These are phyloP conservation scores for Hiodon alosoides DNA, from an alignment of 2,113 vertebrate species.

Conservation along the genomic window DNA sequence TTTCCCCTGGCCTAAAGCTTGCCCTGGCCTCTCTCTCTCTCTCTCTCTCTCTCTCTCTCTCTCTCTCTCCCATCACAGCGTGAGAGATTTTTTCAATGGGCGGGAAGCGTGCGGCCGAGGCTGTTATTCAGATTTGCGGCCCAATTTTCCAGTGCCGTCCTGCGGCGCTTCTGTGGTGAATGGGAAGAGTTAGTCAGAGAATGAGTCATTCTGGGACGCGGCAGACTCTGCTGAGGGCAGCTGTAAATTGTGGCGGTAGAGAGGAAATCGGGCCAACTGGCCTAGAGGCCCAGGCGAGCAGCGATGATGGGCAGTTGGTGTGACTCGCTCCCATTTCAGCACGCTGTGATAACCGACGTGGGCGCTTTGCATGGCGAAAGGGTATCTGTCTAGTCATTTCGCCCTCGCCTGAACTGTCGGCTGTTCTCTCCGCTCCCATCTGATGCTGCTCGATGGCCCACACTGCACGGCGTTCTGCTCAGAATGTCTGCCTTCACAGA, in stretches of 20 bases:
- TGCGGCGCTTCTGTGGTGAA: slow-evolving; percentile 31
- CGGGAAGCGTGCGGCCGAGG: not conserved
- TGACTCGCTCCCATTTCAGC: not conserved
- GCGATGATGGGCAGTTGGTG: not conserved
- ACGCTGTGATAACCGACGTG: not conserved
- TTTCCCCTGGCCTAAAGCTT: not conserved
- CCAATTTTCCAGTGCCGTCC: slow-evolving; percentile 21
- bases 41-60: not conserved
- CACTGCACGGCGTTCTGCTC: too few species aligned
- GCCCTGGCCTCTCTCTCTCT: slow-evolving; percentile 7
- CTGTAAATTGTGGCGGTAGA: slow-evolving; percentile 21
- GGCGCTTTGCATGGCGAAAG: too few species aligned
- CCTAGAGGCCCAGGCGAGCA: not conserved
- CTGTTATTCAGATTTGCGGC: slow-evolving; percentile 27
- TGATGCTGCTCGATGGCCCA: too few species aligned
- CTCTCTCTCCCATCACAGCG: not conserved
- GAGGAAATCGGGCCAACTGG: not conserved
- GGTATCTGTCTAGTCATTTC: too few species aligned
- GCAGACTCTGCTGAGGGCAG: slow-evolving; percentile 31
- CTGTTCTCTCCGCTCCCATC: too few species aligned
- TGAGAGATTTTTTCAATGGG: slow-evolving; percentile 29
- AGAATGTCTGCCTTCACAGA: too few species aligned
- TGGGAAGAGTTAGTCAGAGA: slow-evolving; percentile 41
- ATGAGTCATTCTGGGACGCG: slow-evolving; percentile 48
- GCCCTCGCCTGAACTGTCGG: too few species aligned